Evolutionary conservation across 2,888 invertebrate species (phyloP).

Genomic region (Scotopteryx bipunctaria): DNA sequence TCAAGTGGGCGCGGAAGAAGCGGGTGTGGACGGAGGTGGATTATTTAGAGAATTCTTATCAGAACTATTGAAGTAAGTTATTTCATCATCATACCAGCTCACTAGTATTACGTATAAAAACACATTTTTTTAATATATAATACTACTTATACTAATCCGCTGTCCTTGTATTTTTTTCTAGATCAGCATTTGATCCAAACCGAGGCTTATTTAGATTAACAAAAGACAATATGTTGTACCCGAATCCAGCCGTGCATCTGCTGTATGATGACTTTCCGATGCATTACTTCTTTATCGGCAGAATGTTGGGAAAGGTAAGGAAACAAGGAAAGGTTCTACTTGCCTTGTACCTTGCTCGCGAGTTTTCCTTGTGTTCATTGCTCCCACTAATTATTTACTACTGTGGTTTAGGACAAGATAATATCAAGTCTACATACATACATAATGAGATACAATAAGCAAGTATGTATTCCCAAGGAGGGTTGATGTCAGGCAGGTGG

Average conservation of each 20-base stretch:
- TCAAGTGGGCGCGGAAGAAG: constrained; percentile 95
- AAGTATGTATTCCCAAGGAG: too few species aligned
- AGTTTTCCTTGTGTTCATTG: too few species aligned
- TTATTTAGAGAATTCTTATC: constrained; percentile 97
- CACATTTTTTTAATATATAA: too few species aligned
- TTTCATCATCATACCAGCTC: too few species aligned
- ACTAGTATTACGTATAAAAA: too few species aligned
- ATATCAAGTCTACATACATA: too few species aligned
- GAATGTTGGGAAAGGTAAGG: constrained; percentile 95
- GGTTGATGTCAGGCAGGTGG: too few species aligned
- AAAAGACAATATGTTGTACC: constrained; percentile 96
- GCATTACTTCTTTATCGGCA: constrained; percentile 97
- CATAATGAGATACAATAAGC: too few species aligned
- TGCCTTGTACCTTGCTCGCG: too few species aligned
- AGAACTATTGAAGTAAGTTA: constrained; percentile 90
- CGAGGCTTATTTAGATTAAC: constrained; percentile 95
- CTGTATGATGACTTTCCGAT: constrained; percentile 93
- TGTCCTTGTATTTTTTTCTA: constrained; percentile 42
- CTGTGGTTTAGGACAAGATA: too few species aligned
- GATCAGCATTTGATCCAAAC: constrained; percentile 97
- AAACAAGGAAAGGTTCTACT: too few species aligned
- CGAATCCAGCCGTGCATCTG: constrained; percentile 95
- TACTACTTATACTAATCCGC: not conserved
- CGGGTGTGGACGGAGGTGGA: constrained; percentile 98
- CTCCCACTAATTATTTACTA: too few species aligned